These are phyloP conservation scores for Pachliopta kotzebuea DNA, from an alignment of 2,888 invertebrate species.

Conservation along the genomic window DNA sequence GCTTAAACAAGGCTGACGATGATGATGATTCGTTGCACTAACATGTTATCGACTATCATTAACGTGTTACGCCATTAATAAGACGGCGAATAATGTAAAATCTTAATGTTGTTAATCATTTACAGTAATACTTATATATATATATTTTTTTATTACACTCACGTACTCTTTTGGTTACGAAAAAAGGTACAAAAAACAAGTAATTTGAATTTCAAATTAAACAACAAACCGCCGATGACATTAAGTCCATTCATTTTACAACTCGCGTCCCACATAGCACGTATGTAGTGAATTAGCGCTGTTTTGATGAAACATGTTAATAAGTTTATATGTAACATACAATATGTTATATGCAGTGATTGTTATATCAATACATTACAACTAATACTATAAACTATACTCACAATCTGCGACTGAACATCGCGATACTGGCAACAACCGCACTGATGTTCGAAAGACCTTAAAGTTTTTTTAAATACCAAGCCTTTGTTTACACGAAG, in stretches of 20 bases:
- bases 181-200: slow-evolving; percentile 14
- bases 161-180: slow-evolving; percentile 9
- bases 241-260: slow-evolving; percentile 10
- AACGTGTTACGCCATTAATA: background rate
- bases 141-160: slow-evolving; percentile 2
- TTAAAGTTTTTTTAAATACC: too few species aligned
- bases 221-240: slow-evolving; percentile 8
- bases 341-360: background rate
- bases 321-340: background rate
- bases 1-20: too few species aligned
- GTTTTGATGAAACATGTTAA: slow-evolving; percentile 7
- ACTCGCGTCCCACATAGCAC: slow-evolving; percentile 5
- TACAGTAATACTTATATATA: slow-evolving; percentile 4
- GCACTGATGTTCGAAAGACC: too few species aligned
- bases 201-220: slow-evolving; percentile 22
- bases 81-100: background rate
- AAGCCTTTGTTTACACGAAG: slow-evolving; percentile 1
- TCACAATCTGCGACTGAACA: background rate
- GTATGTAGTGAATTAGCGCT: slow-evolving; percentile 15
- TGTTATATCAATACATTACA: background rate
- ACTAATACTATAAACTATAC: background rate
- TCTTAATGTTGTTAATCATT: background rate
- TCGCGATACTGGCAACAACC: background rate
- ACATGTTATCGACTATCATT: too few species aligned
- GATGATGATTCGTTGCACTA: too few species aligned